Base-by-base conservation (phyloP, 2,113 vertebrate species). In the Glaucomys volans region DNA sequence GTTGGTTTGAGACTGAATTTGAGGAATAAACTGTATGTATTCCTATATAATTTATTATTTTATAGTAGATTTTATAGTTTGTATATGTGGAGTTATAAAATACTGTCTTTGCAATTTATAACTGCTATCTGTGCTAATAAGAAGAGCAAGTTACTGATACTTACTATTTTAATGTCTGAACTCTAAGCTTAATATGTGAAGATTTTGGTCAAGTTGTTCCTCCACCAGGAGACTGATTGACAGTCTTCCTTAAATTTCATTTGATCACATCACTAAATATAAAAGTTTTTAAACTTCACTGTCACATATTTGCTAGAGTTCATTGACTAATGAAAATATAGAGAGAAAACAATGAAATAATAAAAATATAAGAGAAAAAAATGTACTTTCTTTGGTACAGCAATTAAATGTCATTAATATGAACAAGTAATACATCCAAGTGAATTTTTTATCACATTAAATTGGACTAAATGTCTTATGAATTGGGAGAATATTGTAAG, bases 391-490 rank as follows among this genome's bases (percentile, higher is more conserved):
- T 81, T 91, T 94, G 92, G 2, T 74, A 64, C 47, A 88, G 32
- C 54, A 57, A n/a, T 69, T 66, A 67, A 57, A 77, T 62, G 11
- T 44, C 59, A 50, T 64, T 79, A 81, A 77, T 90, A 69, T 50
- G 6, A 64, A 59, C 11, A 47, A 91, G 80, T 66, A 74, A 20
- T 3, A 22, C 32, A 50, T 54, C 28, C 50, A 88, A 67, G 12
- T 52, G 24, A 95, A 86, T 92, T 94, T 85, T n/a, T 86, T 80
- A 47, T 67, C 42, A 88, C 66, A 85, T 24, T 93, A 47, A 92
- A 28, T 14, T 54, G 22, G 12, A 62, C 22, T 95, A n/a, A 66
- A 69, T 42, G 6, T 42, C 75, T 87, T 90, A 89, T 59, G 57
- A 54, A 87, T 28, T 87, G 64, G 79, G 77, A 91, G 47, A 66